Conservation (phyloP, 1,140 invertebrate genomes). For the Melanaphis sacchari region DNA sequence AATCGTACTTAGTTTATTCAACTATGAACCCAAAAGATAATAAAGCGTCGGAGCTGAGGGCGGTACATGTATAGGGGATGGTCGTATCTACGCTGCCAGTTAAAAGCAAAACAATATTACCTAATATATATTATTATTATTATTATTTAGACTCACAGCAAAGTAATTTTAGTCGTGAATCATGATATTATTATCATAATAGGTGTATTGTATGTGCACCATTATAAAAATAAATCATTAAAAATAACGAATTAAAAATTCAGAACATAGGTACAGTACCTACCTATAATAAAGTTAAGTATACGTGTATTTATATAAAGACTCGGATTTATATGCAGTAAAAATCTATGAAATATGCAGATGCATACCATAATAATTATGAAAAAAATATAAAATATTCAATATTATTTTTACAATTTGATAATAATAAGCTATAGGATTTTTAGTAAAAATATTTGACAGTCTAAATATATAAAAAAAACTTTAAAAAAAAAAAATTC, state of each 20-base stretch:
- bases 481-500: too few species aligned
- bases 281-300: not conserved
- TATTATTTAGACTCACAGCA: not conserved
- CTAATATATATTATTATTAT: conserved; percentile 7
- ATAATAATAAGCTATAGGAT: too few species aligned
- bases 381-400: too few species aligned
- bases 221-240: not conserved
- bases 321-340: too few species aligned
- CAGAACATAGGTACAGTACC: not conserved
- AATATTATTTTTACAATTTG: too few species aligned
- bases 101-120: not conserved
- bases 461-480: too few species aligned
- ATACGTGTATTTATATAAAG: not conserved
- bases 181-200: not conserved
- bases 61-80: not conserved
- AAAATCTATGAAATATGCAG: too few species aligned
- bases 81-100: not conserved
- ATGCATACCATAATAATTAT: too few species aligned
- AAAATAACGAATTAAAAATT: not conserved
- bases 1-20: conserved; percentile 47
- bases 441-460: too few species aligned
- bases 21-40: conserved; percentile 52
- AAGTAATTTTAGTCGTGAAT: not conserved
- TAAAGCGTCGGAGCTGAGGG: not conserved
- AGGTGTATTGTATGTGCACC: not conserved